Evolutionary conservation across 2,888 invertebrate genomes (phyloP).

Genomic region (Carpatolechia fugitivella): DNA sequence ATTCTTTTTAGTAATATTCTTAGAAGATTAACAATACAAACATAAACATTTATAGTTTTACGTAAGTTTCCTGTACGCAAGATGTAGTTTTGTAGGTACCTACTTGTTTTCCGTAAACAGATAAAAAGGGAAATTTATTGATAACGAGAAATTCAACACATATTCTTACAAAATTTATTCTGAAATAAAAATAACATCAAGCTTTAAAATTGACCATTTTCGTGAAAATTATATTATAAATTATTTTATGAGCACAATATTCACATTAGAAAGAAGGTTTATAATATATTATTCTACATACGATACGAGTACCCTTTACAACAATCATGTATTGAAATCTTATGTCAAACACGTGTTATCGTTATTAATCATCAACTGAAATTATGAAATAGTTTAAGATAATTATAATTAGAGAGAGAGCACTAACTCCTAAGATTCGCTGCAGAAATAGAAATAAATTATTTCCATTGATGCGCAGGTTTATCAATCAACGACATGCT

Average conservation of each 20-base stretch:
- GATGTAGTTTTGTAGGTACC: background rate
- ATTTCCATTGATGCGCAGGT: too few relatives aligned
- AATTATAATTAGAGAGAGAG: too few relatives aligned
- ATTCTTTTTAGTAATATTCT: too few relatives aligned
- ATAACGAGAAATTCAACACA: slow-evolving; percentile 24
- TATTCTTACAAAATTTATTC: slow-evolving; percentile 71
- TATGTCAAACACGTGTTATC: background rate
- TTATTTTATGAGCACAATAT: slow-evolving; percentile 67
- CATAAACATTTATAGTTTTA: too few relatives aligned
- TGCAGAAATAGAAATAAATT: too few relatives aligned
- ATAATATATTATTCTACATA: slow-evolving; percentile 35
- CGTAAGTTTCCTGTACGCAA: too few relatives aligned
- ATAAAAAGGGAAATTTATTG: background rate
- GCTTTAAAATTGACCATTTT: slow-evolving; percentile 74
- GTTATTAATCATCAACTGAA: background rate
- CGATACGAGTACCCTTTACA: slow-evolving; percentile 32
- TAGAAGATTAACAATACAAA: too few relatives aligned
- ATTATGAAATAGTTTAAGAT: too few relatives aligned
- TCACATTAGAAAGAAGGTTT: slow-evolving; percentile 65
- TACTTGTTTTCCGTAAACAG: background rate
- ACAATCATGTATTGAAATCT: slow-evolving; percentile 37
- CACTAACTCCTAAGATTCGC: too few relatives aligned
- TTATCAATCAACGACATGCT: too few relatives aligned
- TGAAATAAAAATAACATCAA: slow-evolving; percentile 77
- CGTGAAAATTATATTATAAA: slow-evolving; percentile 64